A percentile compares a stretch with the other conserved stretches of the same genome.
Conservation (phyloP, 2,888 invertebrate genomes). For the Strigamia transsilvanica region DNA sequence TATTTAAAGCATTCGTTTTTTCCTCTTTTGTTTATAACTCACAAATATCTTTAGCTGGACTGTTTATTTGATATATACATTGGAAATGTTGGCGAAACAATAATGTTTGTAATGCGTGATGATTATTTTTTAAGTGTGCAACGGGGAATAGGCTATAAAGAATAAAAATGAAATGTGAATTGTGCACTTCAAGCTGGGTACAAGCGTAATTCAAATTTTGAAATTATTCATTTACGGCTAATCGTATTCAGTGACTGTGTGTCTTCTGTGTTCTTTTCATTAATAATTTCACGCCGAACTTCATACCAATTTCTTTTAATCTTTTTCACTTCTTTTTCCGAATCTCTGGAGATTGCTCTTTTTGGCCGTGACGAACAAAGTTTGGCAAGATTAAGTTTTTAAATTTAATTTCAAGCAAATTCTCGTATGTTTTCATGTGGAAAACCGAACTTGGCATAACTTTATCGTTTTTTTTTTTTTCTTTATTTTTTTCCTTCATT, state of each 20-base stretch:
- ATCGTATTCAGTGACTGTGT: constrained; percentile 3
- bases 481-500: not conserved
- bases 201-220: not conserved
- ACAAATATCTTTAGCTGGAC: no score
- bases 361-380: not conserved
- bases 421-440: not conserved
- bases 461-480: not conserved
- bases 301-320: not conserved
- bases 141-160: not conserved
- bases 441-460: not conserved
- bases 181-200: not conserved
- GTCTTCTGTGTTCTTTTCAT: not conserved
- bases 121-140: no score
- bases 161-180: not conserved
- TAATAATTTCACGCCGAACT: constrained; percentile 8
- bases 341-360: not conserved
- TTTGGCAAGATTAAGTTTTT: constrained; percentile 1
- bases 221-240: not conserved
- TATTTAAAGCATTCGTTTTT: no score
- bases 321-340: not conserved
- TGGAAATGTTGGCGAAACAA: no score
- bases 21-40: no score
- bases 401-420: not conserved
- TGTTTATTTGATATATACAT: no score
- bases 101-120: no score